phyloP scores from a whole-genome alignment of 2,113 vertebrate genomes.

The Leptobrachium ailaonicum region DNA sequence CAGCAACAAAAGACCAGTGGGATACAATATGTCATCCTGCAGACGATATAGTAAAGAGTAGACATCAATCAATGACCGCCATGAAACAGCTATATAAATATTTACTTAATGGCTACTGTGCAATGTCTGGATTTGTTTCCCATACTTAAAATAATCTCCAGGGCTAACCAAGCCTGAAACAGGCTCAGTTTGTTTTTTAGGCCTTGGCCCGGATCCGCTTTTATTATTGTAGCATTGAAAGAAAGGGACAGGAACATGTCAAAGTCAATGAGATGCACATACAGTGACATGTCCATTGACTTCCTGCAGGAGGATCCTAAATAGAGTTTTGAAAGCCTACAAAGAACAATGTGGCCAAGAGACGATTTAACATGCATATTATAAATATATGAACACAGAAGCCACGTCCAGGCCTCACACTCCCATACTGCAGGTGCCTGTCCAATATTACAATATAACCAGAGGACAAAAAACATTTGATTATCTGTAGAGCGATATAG shows the following conservation, averaged over 20 bases:
- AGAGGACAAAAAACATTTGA: too few relatives aligned
- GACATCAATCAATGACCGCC: background rate
- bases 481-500: too few relatives aligned
- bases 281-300: slow-evolving; percentile 52
- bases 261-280: slow-evolving; percentile 55
- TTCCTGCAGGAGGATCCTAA: background rate
- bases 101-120: slow-evolving; percentile 12
- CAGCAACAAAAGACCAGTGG: background rate
- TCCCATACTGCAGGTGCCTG: too few relatives aligned
- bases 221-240: slow-evolving; percentile 32
- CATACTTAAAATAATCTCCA: slow-evolving; percentile 48
- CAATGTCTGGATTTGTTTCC: slow-evolving; percentile 45
- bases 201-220: slow-evolving; percentile 59
- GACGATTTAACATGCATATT: too few relatives aligned
- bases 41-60: background rate
- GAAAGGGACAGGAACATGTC: slow-evolving; percentile 64
- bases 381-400: too few relatives aligned
- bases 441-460: too few relatives aligned
- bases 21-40: background rate
- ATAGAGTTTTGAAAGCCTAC: too few relatives aligned
- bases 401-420: too few relatives aligned
- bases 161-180: slow-evolving; percentile 49
- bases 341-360: too few relatives aligned
- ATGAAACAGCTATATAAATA: slow-evolving; percentile 14
- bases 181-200: slow-evolving; percentile 54